Base-by-base conservation (phyloP, 1,140 invertebrate genomes). In the Colletes latitarsis region DNA sequence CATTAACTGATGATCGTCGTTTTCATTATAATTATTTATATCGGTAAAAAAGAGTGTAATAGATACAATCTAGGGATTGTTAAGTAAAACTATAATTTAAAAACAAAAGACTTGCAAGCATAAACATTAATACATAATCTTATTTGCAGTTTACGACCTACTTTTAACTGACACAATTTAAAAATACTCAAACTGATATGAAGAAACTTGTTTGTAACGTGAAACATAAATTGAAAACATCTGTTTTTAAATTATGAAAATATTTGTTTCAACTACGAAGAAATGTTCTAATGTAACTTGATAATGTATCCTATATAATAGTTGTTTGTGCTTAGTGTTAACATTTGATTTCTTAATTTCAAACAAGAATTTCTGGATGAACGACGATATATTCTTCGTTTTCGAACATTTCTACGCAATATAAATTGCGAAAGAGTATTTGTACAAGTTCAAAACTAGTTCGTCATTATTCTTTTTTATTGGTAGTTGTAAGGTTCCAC, bases 401-500 rank as follows among this genome's bases (percentile, higher is more conserved):
- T 39, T 39, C 30, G 58, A 62, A 62, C 39, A 62, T 62, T 62
- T 62, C 6, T 62, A 62, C 8, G 19, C 14, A 21, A 6, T n/a
- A 58, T 9, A 19, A 58, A 58, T 21, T 58, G 21, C 53, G 8
- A 58, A 58, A 58, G 6, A 9, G 12, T 39, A 10, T 12, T 12
- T 14, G 10, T 14, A 39, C 6, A 62, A 17, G 4, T 4, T 9
- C 5, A 30, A 46, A 43, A 43, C 12, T 6, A 15, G 3, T 53
- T 53, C 52, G 4, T 21, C 6, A 41, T 64, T 41, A n/a, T 19
- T 39, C 49, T 12, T 52, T 19, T 74, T 74, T 74, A 74, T 74
- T 74, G 19, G 41, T 30, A 19, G 46, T 64, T 74, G 21, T 53
- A 64, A 41, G 19, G 30, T 64, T 74, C 30, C 46, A 53, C 63